A percentile compares a stretch with the other conserved stretches of the same genome.
phyloP scores from a whole-genome alignment of 1,140 invertebrate genomes.

The Dufourea novaeangliae region DNA sequence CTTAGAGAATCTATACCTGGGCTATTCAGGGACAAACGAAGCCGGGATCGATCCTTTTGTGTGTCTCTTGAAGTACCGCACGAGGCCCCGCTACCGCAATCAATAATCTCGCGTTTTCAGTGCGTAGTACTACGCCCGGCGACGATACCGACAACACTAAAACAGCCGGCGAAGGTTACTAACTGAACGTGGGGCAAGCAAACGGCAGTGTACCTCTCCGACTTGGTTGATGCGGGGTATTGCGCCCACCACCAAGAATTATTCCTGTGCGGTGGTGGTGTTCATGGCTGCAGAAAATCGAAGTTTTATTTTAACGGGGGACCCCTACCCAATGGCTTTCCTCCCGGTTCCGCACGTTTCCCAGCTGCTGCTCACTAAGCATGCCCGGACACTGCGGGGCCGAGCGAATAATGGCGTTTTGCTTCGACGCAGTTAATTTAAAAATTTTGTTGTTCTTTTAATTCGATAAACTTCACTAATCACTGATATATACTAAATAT shows the following conservation, averaged over 20 bases:
- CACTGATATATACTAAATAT: too few species aligned
- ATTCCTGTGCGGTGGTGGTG: conserved; percentile 19
- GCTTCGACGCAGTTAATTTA: too few species aligned
- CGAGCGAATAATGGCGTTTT: not conserved
- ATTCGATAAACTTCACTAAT: too few species aligned
- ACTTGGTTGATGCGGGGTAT: conserved; percentile 14
- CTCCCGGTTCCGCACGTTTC: not conserved
- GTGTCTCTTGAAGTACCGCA: not conserved
- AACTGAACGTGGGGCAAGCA: conserved; percentile 29
- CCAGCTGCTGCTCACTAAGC: not conserved
- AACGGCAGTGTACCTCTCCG: not conserved
- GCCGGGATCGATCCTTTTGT: not conserved
- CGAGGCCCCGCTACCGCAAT: conserved; percentile 3
- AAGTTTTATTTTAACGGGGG: conserved; percentile 41
- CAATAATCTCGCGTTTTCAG: conserved; percentile 25
- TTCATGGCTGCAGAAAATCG: conserved; percentile 27
- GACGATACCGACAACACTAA: conserved; percentile 18
- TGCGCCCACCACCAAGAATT: conserved; percentile 47
- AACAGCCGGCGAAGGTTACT: conserved; percentile 34
- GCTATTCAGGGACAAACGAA: conserved; percentile 7
- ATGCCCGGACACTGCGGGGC: conserved; percentile 8
- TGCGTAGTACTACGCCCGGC: conserved; percentile 8
- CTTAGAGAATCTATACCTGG: conserved; percentile 2
- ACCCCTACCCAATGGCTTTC: conserved; percentile 8
- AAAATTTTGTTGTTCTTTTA: too few species aligned